Conservation (phyloP, 2,797 vertebrate genomes). For the Acrossocheilus wenchowensis region DNA sequence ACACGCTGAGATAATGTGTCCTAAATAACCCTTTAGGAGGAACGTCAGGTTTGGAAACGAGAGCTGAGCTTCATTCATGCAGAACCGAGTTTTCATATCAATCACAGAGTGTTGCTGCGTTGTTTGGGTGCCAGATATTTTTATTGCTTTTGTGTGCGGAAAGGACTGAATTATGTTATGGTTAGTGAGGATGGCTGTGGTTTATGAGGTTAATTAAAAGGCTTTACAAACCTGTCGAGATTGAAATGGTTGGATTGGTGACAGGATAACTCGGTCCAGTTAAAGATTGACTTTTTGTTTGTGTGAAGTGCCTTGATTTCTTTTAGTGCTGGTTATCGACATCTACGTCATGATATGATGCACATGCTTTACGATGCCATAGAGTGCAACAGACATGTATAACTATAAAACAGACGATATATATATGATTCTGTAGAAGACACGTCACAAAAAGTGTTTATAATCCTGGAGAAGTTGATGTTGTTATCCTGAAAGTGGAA, state of each 20-base stretch:
- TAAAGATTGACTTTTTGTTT: not conserved
- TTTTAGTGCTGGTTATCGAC: not conserved
- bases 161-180: not conserved
- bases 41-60: not conserved
- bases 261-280: not conserved
- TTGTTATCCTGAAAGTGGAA: not conserved
- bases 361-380: not conserved
- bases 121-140: not conserved
- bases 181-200: not conserved
- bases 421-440: not conserved
- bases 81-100: not conserved
- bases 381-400: not conserved
- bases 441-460: not conserved
- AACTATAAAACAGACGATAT: not conserved
- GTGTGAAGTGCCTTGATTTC: not conserved
- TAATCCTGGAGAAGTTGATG: not conserved
- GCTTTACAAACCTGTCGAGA: not conserved
- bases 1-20: slow-evolving; percentile 37
- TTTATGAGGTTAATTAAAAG: not conserved
- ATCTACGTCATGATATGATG: not conserved
- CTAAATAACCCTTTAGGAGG: slow-evolving; percentile 17
- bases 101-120: not conserved
- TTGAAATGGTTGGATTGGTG: not conserved
- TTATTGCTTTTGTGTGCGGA: not conserved
- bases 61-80: not conserved